Conservation (phyloP, 2,113 vertebrate genomes). For the Gadus chalcogrammus region DNA sequence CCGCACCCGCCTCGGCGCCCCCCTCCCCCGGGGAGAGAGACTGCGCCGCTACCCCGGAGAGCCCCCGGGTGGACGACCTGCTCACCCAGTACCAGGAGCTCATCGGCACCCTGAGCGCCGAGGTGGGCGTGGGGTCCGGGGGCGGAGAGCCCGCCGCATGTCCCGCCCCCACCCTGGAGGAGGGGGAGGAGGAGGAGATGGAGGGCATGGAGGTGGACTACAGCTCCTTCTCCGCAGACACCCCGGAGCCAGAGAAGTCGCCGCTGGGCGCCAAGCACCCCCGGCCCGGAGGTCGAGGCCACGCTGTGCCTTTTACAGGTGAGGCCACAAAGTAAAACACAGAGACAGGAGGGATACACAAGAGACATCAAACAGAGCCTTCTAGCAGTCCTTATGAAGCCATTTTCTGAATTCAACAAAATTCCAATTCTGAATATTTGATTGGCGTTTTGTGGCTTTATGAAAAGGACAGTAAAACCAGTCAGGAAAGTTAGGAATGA, state of each 20-base stretch:
- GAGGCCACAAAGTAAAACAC: conserved; percentile 5
- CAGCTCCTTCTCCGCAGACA: conserved; percentile 77
- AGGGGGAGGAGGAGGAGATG: conserved; percentile 62
- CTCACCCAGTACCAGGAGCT: conserved; percentile 86
- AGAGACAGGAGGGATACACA: not conserved
- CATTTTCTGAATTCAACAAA: too few species aligned
- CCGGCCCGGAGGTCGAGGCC: conserved; percentile 53
- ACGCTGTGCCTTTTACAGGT: conserved; percentile 89
- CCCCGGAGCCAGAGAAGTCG: conserved; percentile 77
- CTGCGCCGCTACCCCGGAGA: conserved; percentile 33
- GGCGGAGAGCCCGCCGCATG: conserved; percentile 53
- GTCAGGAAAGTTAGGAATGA: too few species aligned
- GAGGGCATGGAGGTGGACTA: conserved; percentile 80
- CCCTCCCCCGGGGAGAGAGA: conserved; percentile 52
- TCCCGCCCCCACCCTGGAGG: conserved; percentile 50
- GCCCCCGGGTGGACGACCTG: conserved; percentile 73
- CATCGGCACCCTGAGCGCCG: conserved; percentile 80
- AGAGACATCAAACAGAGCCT: too few species aligned
- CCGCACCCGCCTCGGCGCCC: conserved; percentile 30
- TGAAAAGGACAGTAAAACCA: too few species aligned
- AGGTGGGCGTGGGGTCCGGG: conserved; percentile 37
- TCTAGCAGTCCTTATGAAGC: too few species aligned
- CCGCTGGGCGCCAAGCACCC: conserved; percentile 77
- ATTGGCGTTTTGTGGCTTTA: too few species aligned
- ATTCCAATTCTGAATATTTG: too few species aligned